Evolutionary conservation across 2,888 invertebrate genomes (phyloP).

Genomic region (Poecilobothrus nobilitatus): DNA sequence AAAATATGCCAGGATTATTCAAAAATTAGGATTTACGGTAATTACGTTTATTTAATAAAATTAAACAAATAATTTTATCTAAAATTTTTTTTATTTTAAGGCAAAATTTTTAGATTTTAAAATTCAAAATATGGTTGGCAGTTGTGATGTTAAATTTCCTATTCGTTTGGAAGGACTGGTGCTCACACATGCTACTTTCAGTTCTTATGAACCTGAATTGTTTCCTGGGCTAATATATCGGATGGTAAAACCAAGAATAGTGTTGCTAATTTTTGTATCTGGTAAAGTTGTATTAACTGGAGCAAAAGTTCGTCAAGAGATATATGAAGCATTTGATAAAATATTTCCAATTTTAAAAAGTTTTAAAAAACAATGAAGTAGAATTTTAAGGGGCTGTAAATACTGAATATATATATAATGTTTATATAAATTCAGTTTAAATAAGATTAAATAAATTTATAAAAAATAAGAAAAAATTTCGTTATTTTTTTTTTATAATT

Average conservation of each 20-base stretch:
- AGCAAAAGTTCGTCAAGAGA: conserved; percentile 82
- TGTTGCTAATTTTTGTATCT: conserved; percentile 95
- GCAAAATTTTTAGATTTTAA: conserved; percentile 75
- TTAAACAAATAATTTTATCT: conserved; percentile 12
- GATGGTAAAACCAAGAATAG: conserved; percentile 96
- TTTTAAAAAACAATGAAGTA: conserved; percentile 72
- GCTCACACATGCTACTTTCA: conserved; percentile 66
- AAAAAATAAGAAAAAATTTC: too few species aligned
- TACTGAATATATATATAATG: too few species aligned
- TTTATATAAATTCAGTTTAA: too few species aligned
- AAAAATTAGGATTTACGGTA: conserved; percentile 72
- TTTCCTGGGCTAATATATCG: conserved; percentile 98
- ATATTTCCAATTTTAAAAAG: conserved; percentile 95
- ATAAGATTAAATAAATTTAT: too few species aligned
- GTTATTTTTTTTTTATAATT: too few species aligned
- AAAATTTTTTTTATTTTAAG: conserved; percentile 44
- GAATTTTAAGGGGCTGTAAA: not conserved
- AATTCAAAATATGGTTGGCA: conserved; percentile 73
- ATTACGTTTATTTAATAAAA: conserved; percentile 33
- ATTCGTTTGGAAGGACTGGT: conserved; percentile 66
- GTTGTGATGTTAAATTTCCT: conserved; percentile 69
- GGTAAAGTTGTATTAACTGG: conserved; percentile 98
- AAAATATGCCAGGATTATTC: conserved; percentile 77
- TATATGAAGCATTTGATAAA: conserved; percentile 92
- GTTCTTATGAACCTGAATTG: conserved; percentile 93